These are phyloP conservation scores for Phoeniculus purpureus DNA, from an alignment of 2,797 vertebrate genomes.

Conservation along the genomic window DNA sequence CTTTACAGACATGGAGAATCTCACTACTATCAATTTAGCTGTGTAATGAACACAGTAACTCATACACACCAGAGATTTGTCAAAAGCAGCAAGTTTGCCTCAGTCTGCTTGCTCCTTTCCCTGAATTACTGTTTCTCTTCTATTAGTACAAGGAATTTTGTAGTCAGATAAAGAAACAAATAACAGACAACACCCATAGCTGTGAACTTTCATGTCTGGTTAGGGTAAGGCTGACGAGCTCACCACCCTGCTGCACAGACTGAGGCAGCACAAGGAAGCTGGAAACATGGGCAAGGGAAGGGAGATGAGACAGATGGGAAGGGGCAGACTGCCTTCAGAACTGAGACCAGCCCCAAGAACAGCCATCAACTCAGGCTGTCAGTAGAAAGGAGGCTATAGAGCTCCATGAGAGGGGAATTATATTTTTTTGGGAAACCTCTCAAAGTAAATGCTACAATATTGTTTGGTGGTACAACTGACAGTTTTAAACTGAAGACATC, in stretches of 20 bases:
- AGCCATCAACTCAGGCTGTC: not conserved
- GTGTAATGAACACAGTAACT: not conserved
- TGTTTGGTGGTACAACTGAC: not conserved
- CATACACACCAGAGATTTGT: not conserved
- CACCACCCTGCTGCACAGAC: accelerated
- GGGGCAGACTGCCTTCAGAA: not conserved
- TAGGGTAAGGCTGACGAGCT: not conserved
- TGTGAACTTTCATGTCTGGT: accelerated
- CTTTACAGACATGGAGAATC: not conserved
- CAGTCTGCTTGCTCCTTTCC: not conserved
- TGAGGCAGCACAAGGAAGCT: not conserved
- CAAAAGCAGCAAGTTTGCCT: not conserved
- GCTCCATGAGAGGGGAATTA: accelerated
- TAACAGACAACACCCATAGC: accelerated
- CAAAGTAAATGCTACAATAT: not conserved
- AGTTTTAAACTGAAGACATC: not conserved
- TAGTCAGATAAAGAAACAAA: not conserved
- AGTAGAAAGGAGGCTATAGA: not conserved
- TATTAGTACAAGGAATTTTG: not conserved
- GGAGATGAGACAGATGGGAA: not conserved
- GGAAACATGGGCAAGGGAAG: not conserved
- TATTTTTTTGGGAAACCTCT: not conserved
- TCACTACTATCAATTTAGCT: not conserved
- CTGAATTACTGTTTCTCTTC: not conserved
- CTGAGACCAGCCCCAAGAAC: not conserved